Evolutionary conservation across 2,113 vertebrate genomes (phyloP).

Genomic region (Pao palembangensis): DNA sequence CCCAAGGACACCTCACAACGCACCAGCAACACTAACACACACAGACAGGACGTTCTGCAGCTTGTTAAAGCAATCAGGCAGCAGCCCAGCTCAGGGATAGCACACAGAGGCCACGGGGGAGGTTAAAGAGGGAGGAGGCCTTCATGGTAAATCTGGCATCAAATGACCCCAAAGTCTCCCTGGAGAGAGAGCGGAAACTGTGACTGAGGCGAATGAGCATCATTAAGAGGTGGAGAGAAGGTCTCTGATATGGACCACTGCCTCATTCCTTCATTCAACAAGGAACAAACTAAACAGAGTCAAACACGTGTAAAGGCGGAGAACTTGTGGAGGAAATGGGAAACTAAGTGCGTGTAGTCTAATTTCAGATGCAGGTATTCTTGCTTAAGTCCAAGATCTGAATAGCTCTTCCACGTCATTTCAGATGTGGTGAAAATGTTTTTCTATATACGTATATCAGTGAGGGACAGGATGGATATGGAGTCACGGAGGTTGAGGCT

Average conservation of each 20-base stretch:
- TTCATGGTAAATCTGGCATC: background rate
- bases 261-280: conserved; percentile 33
- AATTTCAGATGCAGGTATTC: too few relatives aligned
- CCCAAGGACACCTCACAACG: conserved; percentile 11
- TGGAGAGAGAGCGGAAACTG: background rate
- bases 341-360: too few relatives aligned
- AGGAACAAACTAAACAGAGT: conserved; percentile 9
- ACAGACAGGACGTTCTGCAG: conserved; percentile 20
- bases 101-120: conserved; percentile 4
- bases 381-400: too few relatives aligned
- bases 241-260: conserved; percentile 67
- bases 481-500: background rate
- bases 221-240: conserved; percentile 3
- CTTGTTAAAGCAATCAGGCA: conserved; percentile 41
- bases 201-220: conserved; percentile 5
- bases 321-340: background rate
- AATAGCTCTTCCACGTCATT: too few relatives aligned
- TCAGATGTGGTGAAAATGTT: too few relatives aligned
- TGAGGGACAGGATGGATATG: background rate
- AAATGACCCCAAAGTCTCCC: conserved; percentile 1
- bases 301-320: conserved; percentile 52
- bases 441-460: background rate
- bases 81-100: conserved; percentile 60
- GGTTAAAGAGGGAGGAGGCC: conserved; percentile 7
- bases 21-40: conserved; percentile 16